These are phyloP conservation scores for Callocephalon fimbriatum DNA, from an alignment of 2,113 vertebrate genomes.

Conservation along the genomic window DNA sequence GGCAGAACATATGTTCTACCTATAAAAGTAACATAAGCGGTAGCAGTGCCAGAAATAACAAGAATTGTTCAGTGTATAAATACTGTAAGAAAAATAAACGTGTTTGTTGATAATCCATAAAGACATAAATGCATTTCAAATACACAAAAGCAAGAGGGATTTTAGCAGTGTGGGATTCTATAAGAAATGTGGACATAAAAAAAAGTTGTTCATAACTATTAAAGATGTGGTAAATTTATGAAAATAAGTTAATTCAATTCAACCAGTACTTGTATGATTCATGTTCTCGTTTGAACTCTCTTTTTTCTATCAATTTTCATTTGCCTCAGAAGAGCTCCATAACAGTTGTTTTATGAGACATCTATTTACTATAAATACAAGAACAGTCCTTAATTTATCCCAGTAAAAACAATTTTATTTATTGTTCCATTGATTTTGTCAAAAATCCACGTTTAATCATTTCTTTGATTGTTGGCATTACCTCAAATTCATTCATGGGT, in stretches of 20 bases:
- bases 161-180: background rate
- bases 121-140: background rate
- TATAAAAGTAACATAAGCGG: background rate
- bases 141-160: background rate
- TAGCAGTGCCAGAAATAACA: background rate
- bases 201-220: background rate
- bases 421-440: background rate
- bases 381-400: background rate
- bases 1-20: background rate
- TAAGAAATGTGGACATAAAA: background rate
- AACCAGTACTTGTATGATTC: background rate
- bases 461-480: background rate
- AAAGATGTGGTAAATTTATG: background rate
- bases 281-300: background rate
- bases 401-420: background rate
- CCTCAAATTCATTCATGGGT: background rate
- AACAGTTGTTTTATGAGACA: background rate
- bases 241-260: background rate
- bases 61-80: background rate
- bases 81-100: background rate
- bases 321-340: background rate
- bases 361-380: background rate
- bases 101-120: background rate
- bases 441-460: background rate
- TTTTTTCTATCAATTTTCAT: background rate